Evolutionary conservation across 1,140 invertebrate genomes (phyloP).

Genomic region (Bombus pyrosoma): DNA sequence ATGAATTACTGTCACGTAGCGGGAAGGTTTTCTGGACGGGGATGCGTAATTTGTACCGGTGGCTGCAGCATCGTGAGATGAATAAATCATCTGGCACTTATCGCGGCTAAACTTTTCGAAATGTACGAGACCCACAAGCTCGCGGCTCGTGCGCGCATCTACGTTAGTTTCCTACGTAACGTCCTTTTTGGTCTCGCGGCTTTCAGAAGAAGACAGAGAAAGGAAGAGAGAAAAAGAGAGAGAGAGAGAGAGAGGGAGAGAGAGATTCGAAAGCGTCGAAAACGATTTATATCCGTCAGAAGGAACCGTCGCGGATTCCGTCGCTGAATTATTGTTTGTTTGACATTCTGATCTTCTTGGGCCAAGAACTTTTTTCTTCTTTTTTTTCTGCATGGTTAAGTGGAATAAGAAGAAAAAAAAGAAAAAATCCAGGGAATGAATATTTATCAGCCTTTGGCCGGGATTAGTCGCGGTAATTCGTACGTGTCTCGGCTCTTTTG

Average conservation of each 20-base stretch:
- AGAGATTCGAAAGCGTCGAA: constrained; percentile 13
- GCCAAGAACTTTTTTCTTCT: background rate
- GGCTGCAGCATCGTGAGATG: constrained; percentile 63
- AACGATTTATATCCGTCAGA: constrained; percentile 40
- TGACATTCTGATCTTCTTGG: constrained; percentile 34
- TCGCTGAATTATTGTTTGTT: constrained; percentile 34
- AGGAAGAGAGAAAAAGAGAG: background rate
- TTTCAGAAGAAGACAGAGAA: background rate
- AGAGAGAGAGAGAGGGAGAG: background rate
- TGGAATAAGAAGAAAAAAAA: background rate
- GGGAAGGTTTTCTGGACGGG: constrained; percentile 67
- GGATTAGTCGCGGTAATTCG: constrained; percentile 38
- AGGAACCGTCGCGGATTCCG: background rate
- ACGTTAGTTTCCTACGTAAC: background rate
- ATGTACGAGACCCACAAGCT: constrained; percentile 5
- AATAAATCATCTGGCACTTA: constrained; percentile 70
- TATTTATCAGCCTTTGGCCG: constrained; percentile 38
- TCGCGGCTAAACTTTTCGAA: constrained; percentile 64
- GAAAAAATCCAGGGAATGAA: constrained; percentile 14
- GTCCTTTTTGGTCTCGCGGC: constrained; percentile 9
- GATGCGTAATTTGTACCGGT: constrained; percentile 70
- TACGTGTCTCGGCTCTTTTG: constrained; percentile 11
- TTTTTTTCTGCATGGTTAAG: background rate
- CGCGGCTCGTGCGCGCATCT: background rate
- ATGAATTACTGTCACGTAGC: constrained; percentile 70